phyloP scores from a whole-genome alignment of 2,797 vertebrate genomes.

The Crax fasciolata region DNA sequence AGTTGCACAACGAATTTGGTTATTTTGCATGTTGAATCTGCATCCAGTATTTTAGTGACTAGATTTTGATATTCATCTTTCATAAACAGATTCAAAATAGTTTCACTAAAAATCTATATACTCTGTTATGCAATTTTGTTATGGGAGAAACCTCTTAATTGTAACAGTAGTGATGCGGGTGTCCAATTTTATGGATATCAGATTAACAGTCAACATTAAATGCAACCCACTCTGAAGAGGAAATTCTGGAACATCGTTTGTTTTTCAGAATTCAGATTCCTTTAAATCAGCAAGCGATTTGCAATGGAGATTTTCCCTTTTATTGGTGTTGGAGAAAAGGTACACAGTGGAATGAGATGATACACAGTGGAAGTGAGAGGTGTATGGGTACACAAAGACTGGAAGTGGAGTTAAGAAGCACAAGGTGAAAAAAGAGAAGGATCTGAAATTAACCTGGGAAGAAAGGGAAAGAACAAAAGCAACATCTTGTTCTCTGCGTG shows the following conservation, averaged over 20 bases:
- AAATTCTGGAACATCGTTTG: not conserved
- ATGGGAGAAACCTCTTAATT: not conserved
- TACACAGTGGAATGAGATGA: not conserved
- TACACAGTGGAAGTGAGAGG: not conserved
- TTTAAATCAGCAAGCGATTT: conserved; percentile 6
- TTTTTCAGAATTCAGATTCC: not conserved
- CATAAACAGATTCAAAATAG: not conserved
- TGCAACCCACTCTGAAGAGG: not conserved
- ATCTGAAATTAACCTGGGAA: not conserved
- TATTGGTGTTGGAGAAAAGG: not conserved
- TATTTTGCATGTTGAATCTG: not conserved
- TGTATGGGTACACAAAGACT: not conserved
- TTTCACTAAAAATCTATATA: not conserved
- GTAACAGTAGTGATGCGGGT: not conserved
- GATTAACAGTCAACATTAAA: not conserved
- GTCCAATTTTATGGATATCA: not conserved
- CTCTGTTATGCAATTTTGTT: not conserved
- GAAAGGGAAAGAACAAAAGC: not conserved
- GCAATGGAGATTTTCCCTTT: not conserved
- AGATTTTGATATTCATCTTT: not conserved
- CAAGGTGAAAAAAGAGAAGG: not conserved
- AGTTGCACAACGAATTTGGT: not conserved
- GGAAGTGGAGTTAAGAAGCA: not conserved
- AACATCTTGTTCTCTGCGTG: accelerated
- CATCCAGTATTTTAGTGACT: not conserved